Evolutionary conservation across 2,113 vertebrate species (phyloP).

Genomic region (Gallinago paraguaiae): DNA sequence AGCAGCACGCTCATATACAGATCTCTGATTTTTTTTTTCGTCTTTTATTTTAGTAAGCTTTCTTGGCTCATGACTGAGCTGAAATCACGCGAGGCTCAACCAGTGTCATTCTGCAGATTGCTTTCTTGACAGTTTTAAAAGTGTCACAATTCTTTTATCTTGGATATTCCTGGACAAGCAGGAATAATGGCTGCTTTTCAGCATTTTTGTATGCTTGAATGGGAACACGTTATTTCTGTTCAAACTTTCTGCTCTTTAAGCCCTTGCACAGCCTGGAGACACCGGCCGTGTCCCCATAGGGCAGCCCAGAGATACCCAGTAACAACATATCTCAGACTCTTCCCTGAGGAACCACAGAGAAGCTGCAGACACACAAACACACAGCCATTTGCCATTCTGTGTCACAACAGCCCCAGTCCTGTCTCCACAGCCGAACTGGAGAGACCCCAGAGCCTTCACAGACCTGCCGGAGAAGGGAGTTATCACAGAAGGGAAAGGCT

Average conservation of each 20-base stretch:
- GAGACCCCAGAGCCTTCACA: background rate
- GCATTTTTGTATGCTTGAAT: background rate
- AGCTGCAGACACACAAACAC: no score
- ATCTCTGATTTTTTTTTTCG: background rate
- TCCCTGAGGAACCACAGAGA: background rate
- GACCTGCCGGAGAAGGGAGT: background rate
- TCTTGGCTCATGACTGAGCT: background rate
- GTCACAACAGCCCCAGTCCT: no score
- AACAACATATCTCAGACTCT: background rate
- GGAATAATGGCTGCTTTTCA: background rate
- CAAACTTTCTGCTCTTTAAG: background rate
- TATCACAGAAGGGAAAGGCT: no score
- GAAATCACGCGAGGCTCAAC: background rate
- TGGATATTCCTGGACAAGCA: background rate
- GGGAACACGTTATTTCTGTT: background rate
- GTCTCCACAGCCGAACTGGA: background rate
- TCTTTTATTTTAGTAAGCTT: background rate
- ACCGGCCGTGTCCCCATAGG: rapidly evolving
- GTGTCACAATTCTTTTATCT: background rate
- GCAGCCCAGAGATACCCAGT: background rate
- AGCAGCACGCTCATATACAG: background rate
- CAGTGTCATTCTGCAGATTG: background rate
- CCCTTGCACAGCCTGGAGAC: background rate
- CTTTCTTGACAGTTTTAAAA: background rate
- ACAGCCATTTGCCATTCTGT: rapidly evolving